These are phyloP conservation scores for Macropus fuliginosus DNA, from an alignment of 2,797 vertebrate genomes.

Conservation along the genomic window DNA sequence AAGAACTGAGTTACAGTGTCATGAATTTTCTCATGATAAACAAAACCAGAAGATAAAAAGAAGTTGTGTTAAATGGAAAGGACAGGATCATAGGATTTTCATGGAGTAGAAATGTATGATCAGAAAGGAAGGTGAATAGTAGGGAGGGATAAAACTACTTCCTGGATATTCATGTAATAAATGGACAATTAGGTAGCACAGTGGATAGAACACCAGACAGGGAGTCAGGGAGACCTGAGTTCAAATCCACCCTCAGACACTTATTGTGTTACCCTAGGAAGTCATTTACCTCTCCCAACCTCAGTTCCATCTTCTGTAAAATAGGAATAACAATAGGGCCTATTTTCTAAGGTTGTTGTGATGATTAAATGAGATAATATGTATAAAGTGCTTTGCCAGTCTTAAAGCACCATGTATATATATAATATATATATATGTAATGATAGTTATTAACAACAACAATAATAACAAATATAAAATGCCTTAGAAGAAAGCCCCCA, in stretches of 20 bases:
- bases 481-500: background rate
- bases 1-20: background rate
- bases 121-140: background rate
- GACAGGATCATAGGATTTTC: background rate
- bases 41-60: background rate
- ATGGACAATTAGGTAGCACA: background rate
- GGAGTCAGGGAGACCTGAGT: background rate
- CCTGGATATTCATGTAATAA: background rate
- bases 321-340: background rate
- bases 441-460: background rate
- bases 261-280: background rate
- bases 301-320: background rate
- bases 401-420: background rate
- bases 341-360: background rate
- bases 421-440: background rate
- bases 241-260: background rate
- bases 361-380: background rate
- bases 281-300: background rate
- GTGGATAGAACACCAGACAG: background rate
- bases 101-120: background rate
- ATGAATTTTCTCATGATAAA: background rate
- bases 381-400: background rate
- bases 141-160: background rate
- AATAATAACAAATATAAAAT: background rate
- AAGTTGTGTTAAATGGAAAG: background rate